Conservation (phyloP, 2,797 vertebrate genomes). For the Scomberomorus guttatus region DNA sequence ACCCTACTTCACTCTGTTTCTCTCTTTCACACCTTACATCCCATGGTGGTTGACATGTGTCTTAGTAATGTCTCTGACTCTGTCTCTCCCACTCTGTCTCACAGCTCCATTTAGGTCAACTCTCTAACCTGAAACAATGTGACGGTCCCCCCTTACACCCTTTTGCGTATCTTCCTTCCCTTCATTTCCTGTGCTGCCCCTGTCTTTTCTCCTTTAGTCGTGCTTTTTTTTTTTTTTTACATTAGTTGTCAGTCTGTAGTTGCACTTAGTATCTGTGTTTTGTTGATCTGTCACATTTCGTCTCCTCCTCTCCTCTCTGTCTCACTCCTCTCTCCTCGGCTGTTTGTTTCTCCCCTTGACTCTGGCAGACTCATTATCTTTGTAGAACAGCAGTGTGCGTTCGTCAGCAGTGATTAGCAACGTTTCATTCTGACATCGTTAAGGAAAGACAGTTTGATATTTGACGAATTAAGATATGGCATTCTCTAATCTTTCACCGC, state of each 20-base stretch:
- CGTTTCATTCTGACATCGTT: constrained; percentile 79
- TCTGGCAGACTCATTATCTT: constrained; percentile 84
- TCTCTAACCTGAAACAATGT: constrained; percentile 74
- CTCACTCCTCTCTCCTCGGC: constrained; percentile 62
- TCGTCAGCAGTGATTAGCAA: constrained; percentile 82
- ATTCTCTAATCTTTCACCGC: constrained; percentile 77
- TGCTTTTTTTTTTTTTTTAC: constrained; percentile 12
- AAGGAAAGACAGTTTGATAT: constrained; percentile 81
- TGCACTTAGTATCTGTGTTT: constrained; percentile 67
- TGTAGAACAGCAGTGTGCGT: constrained; percentile 76
- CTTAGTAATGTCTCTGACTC: constrained; percentile 73
- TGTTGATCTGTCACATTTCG: constrained; percentile 73
- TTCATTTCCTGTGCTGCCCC: constrained; percentile 48
- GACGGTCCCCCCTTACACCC: constrained; percentile 52
- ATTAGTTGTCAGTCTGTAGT: constrained; percentile 63
- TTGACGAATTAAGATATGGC: constrained; percentile 79
- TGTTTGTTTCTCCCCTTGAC: constrained; percentile 80
- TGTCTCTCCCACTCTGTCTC: constrained; percentile 70
- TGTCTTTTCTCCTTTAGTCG: constrained; percentile 49
- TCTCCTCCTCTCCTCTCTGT: constrained; percentile 54
- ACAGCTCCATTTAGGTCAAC: constrained; percentile 80
- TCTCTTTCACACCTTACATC: constrained; percentile 76
- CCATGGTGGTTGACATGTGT: constrained; percentile 76
- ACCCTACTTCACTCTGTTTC: constrained; percentile 63
- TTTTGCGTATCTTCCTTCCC: constrained; percentile 56